phyloP scores from a whole-genome alignment of 2,888 invertebrate genomes.

The Plebejus melissa region DNA sequence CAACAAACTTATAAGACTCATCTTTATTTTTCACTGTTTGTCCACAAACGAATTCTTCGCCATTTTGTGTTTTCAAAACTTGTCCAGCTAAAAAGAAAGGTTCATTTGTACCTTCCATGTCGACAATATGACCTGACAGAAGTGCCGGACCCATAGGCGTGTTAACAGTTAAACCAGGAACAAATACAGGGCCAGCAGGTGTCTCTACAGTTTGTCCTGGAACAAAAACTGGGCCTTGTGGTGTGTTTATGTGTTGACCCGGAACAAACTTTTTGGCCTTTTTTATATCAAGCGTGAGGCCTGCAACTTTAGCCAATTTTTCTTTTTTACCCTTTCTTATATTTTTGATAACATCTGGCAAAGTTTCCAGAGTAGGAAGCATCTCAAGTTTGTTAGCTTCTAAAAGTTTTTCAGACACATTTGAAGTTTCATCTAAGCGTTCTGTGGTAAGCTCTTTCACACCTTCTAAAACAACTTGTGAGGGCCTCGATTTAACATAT shows the following conservation, averaged over 20 bases:
- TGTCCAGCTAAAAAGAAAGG: constrained; percentile 86
- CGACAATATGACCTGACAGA: constrained; percentile 85
- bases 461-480: constrained; percentile 62
- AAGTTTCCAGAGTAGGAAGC: constrained; percentile 81
- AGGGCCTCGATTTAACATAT: constrained; percentile 74
- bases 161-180: constrained; percentile 85
- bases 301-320: constrained; percentile 81
- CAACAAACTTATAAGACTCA: constrained; percentile 75
- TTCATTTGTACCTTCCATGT: constrained; percentile 75
- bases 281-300: constrained; percentile 81
- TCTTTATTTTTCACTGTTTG: constrained; percentile 80
- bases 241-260: constrained; percentile 85
- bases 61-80: constrained; percentile 78
- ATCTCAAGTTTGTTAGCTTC: constrained; percentile 74
- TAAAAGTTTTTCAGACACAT: constrained; percentile 79
- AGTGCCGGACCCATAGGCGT: constrained; percentile 83
- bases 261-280: constrained; percentile 84
- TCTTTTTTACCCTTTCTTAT: constrained; percentile 79
- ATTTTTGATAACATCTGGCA: constrained; percentile 81
- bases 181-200: constrained; percentile 82
- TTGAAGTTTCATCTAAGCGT: constrained; percentile 78
- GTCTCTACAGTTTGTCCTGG: constrained; percentile 87
- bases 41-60: constrained; percentile 81
- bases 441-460: constrained; percentile 77
- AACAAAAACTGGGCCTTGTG: constrained; percentile 84